phyloP scores from a whole-genome alignment of 2,888 invertebrate genomes.

The Morpho achilles region DNA sequence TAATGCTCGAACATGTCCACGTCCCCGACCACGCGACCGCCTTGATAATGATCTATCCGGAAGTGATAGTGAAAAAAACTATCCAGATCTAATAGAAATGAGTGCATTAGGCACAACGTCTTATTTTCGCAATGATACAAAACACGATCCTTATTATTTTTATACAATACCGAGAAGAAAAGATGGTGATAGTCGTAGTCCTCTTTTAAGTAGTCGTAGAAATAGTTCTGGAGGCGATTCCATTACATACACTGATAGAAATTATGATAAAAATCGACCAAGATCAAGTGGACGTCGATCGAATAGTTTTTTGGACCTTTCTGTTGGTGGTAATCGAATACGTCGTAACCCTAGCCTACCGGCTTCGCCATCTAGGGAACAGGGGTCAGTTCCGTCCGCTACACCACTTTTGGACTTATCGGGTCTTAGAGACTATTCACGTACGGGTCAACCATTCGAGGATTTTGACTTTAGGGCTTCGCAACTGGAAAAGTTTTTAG shows the following conservation, averaged over 20 bases:
- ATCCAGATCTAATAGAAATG: slow-evolving; percentile 78
- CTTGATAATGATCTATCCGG: slow-evolving; percentile 72
- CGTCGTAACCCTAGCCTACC: slow-evolving; percentile 81
- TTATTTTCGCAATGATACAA: slow-evolving; percentile 59
- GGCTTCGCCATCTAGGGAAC: slow-evolving; percentile 81
- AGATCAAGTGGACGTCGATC: slow-evolving; percentile 76
- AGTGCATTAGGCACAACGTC: slow-evolving; percentile 63
- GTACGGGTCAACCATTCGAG: slow-evolving; percentile 65
- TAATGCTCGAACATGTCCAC: slow-evolving; percentile 57
- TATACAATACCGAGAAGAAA: slow-evolving; percentile 83
- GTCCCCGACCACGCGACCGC: slow-evolving; percentile 57
- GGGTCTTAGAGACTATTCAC: slow-evolving; percentile 72
- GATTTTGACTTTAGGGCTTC: slow-evolving; percentile 89
- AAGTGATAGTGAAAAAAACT: slow-evolving; percentile 76
- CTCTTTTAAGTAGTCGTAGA: slow-evolving; percentile 84
- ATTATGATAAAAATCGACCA: slow-evolving; percentile 52
- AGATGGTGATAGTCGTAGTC: slow-evolving; percentile 86
- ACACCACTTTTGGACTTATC: slow-evolving; percentile 82
- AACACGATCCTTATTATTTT: slow-evolving; percentile 74
- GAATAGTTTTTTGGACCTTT: slow-evolving; percentile 85
- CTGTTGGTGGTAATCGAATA: slow-evolving; percentile 65
- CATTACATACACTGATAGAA: slow-evolving; percentile 61
- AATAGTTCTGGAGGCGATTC: slow-evolving; percentile 86
- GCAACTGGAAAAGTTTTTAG: slow-evolving; percentile 87
- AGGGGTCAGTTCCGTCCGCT: slow-evolving; percentile 68